These are phyloP conservation scores for Xestia rhomboidea DNA, from an alignment of 2,888 invertebrate genomes.

Conservation along the genomic window DNA sequence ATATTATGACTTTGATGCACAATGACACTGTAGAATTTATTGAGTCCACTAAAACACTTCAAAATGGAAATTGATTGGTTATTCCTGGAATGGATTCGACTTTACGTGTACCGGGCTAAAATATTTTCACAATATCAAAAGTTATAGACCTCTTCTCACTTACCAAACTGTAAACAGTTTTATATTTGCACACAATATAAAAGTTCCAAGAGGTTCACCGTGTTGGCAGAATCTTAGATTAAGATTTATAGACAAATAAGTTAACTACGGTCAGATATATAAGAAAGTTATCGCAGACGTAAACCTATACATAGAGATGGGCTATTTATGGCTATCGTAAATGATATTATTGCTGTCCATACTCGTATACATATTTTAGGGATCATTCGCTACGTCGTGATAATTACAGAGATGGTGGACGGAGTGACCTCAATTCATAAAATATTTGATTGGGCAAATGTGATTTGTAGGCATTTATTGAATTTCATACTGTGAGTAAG, in stretches of 20 bases:
- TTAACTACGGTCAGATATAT: constrained; percentile 47
- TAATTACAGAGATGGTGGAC: constrained; percentile 51
- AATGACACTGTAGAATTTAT: neutral
- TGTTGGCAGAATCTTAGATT: constrained; percentile 43
- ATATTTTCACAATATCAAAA: constrained; percentile 23
- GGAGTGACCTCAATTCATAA: constrained; percentile 57
- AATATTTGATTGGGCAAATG: constrained; percentile 39
- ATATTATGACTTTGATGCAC: neutral
- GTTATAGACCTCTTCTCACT: constrained; percentile 3
- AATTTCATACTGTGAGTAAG: constrained; percentile 13
- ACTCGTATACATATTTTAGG: constrained; percentile 58
- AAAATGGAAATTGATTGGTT: neutral
- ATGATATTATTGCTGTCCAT: constrained; percentile 60
- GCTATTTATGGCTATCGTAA: constrained; percentile 64
- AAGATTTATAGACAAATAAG: constrained; percentile 60
- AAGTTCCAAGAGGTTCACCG: constrained; percentile 39
- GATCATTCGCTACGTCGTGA: constrained; percentile 41
- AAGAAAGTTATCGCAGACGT: constrained; percentile 57
- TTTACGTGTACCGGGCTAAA: neutral
- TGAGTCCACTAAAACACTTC: neutral
- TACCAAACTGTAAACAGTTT: constrained; percentile 30
- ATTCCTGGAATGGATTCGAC: neutral
- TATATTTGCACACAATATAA: constrained; percentile 50
- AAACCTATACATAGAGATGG: constrained; percentile 50
- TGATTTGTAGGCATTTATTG: constrained; percentile 43